Percentiles rank a stretch among this genome's conserved stretches.
These are phyloP conservation scores for Cartodere bifasciata DNA, from an alignment of 2,888 invertebrate genomes.

Conservation along the genomic window DNA sequence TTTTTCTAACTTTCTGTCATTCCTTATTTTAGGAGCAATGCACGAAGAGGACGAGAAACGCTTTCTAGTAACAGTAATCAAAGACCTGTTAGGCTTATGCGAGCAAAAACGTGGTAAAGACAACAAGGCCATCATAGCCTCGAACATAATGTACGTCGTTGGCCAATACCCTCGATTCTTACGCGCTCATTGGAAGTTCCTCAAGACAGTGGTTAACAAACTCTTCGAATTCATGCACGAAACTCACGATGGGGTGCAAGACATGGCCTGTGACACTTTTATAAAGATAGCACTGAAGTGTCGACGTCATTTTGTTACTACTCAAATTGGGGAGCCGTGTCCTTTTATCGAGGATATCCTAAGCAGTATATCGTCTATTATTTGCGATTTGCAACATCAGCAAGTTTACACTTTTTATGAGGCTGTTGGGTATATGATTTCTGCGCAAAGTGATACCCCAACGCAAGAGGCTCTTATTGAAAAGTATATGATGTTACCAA, in stretches of 20 bases:
- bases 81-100: slow-evolving; percentile 91
- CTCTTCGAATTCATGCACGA: slow-evolving; percentile 99
- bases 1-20: too few relatives aligned
- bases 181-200: slow-evolving; percentile 98
- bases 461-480: slow-evolving; percentile 92
- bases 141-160: slow-evolving; percentile 99
- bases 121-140: slow-evolving; percentile 99
- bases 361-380: slow-evolving; percentile 89
- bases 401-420: slow-evolving; percentile 99
- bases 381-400: slow-evolving; percentile 96
- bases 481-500: slow-evolving; percentile 94
- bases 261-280: slow-evolving; percentile 99
- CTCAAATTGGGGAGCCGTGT: slow-evolving; percentile 90
- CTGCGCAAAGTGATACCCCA: slow-evolving; percentile 82
- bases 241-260: slow-evolving; percentile 99
- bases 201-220: slow-evolving; percentile 99
- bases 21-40: too few relatives aligned
- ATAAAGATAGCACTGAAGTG: slow-evolving; percentile 99
- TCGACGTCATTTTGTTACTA: slow-evolving; percentile 91
- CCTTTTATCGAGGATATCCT: slow-evolving; percentile 99
- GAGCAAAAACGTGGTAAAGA: slow-evolving; percentile 98
- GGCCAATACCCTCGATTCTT: slow-evolving; percentile 98
- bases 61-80: slow-evolving; percentile 97
- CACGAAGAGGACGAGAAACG: slow-evolving; percentile 98
- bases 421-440: slow-evolving; percentile 98